phyloP scores from a whole-genome alignment of 2,113 vertebrate genomes.

The Amazona guildingii region DNA sequence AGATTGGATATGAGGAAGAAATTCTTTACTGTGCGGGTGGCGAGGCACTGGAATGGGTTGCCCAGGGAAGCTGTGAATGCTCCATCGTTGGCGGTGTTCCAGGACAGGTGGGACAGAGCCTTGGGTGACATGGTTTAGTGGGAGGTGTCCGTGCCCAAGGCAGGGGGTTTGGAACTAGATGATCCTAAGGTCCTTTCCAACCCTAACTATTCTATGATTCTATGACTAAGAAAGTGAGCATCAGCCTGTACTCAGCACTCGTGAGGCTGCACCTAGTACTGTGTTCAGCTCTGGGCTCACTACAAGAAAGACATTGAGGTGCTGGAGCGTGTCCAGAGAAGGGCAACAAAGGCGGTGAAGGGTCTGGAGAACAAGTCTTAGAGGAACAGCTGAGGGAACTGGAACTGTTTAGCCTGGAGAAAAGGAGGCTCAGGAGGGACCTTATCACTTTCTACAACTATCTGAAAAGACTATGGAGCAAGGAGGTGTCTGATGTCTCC shows the following conservation, averaged over 20 bases:
- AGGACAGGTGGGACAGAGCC: too few species aligned
- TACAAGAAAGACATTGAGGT: not conserved
- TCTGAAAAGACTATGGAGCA: not conserved
- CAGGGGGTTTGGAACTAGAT: too few species aligned
- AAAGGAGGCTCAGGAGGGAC: not conserved
- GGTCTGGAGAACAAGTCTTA: too few species aligned
- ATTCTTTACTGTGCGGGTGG: too few species aligned
- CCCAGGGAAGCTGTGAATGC: too few species aligned
- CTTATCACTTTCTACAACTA: not conserved
- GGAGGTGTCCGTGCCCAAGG: too few species aligned
- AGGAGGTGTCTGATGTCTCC: not conserved
- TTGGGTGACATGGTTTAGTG: too few species aligned
- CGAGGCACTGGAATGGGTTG: too few species aligned
- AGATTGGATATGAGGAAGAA: too few species aligned
- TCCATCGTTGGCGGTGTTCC: too few species aligned
- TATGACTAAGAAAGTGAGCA: not conserved
- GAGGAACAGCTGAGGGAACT: not conserved
- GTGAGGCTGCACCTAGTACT: not conserved
- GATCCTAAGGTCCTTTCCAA: too few species aligned
- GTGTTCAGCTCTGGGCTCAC: not conserved
- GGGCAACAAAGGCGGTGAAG: not conserved
- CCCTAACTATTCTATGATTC: too few species aligned
- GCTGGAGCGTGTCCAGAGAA: accelerated
- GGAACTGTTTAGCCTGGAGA: not conserved
- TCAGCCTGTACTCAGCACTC: not conserved